phyloP scores from a whole-genome alignment of 2,888 invertebrate species.

The Gryllus longicercus region DNA sequence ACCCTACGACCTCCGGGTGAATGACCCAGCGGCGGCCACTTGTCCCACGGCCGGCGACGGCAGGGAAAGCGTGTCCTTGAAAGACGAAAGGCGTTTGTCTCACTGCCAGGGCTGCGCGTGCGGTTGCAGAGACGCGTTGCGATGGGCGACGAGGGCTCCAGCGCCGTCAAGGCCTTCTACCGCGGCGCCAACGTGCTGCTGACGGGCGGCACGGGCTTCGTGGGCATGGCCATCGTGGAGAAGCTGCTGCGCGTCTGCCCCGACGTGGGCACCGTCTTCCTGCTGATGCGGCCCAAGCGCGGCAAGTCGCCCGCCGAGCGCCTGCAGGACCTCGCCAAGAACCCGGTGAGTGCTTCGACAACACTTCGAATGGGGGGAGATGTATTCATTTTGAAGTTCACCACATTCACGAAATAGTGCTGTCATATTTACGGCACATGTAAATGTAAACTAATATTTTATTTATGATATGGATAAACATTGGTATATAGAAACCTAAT shows the following conservation, averaged over 20 bases:
- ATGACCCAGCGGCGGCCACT: no score
- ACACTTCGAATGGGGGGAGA: no score
- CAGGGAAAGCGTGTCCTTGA: no score
- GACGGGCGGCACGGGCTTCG: conserved; percentile 50
- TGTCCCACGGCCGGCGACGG: no score
- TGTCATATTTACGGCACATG: no score
- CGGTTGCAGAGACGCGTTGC: neutral
- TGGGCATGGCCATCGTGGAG: conserved; percentile 56
- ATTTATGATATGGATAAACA: no score
- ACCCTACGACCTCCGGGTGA: no score
- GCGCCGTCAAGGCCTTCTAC: conserved; percentile 22
- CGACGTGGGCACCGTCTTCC: conserved; percentile 26
- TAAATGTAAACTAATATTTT: no score
- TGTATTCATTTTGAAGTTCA: no score
- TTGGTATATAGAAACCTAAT: no score
- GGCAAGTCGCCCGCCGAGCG: conserved; percentile 42
- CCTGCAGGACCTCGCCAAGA: conserved; percentile 44
- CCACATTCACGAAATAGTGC: no score
- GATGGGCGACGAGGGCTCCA: neutral
- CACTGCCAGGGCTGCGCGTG: neutral
- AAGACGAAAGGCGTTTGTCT: neutral
- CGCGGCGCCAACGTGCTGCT: conserved; percentile 25
- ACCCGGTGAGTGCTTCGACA: conserved; percentile 39
- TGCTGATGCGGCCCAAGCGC: conserved; percentile 31
- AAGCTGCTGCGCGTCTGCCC: conserved; percentile 45